Evolutionary conservation across 1,140 invertebrate species (phyloP), one percentile per base, ranked within the genome.

Genomic region (Hetaerina americana): DNA sequence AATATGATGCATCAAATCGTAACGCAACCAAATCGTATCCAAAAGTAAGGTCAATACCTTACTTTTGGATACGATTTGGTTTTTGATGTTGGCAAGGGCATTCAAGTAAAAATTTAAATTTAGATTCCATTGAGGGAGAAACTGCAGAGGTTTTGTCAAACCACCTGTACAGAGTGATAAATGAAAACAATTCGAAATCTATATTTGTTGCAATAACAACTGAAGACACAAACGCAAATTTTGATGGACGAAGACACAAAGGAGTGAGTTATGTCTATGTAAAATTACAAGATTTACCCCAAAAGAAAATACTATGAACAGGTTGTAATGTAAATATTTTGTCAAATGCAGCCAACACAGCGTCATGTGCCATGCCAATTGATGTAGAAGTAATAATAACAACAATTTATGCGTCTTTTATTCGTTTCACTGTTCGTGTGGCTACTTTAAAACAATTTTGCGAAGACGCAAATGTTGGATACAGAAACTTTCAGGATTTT

Each of bases 121-220:
- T 69, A 70, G 72, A 73, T 66, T 73, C 72, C 26, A 70, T 73
- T 73, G 72, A 70, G 57, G 69, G 69, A 25, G 69, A 73, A 73
- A 67, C 31, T 8, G 31, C 31, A 8, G 31, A 40, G 18, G 18
- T 40, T 40, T 40, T 40, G 31, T 40, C 31, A 66, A 73, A 70
- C 66, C 68, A 70, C 57, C 72, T 73, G 70, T 70, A 73, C 69
- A 40, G 31, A 40, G 27, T 73, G 70, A 70, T 70, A 73, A 73
- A 66, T 73, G 69, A 73, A 73, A 70, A 70, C 72, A 73, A 70
- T 70, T 73, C 70, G 27, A 73, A 73, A 73, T 73, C 72, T 73
- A 73, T 70, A 70, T 68, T 73, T 73, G 66, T 70, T 70, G 69
- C 72, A 70, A 68, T 70, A 70, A 70, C 69, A 73, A 69, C 72